Percentiles rank a stretch among this genome's conserved stretches.
These are phyloP conservation scores for Balanococcus diminutus DNA, from an alignment of 2,888 invertebrate genomes.

Conservation along the genomic window DNA sequence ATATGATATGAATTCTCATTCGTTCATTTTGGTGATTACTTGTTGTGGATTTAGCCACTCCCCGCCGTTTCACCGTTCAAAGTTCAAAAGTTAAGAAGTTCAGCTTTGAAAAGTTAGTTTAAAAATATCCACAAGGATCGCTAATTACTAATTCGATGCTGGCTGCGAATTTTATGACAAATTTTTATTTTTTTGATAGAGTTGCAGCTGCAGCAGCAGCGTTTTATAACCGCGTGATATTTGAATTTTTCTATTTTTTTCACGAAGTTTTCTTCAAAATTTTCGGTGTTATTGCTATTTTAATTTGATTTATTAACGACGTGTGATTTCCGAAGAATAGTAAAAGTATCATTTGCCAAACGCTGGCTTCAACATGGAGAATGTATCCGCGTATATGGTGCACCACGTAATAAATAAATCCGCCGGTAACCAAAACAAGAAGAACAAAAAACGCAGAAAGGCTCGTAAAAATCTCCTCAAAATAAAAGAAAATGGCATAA, in stretches of 20 bases:
- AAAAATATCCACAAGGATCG: background rate
- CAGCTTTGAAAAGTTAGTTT: background rate
- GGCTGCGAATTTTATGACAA: background rate
- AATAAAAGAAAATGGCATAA: background rate
- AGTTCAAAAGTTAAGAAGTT: background rate
- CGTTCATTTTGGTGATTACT: too few species aligned
- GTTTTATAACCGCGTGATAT: background rate
- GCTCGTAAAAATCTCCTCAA: background rate
- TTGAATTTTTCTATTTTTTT: background rate
- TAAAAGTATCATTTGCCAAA: background rate
- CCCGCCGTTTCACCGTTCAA: too few species aligned
- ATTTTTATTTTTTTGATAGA: background rate
- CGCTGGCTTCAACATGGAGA: background rate
- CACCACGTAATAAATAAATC: conserved; percentile 35
- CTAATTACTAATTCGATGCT: background rate
- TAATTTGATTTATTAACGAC: background rate
- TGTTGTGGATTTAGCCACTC: too few species aligned
- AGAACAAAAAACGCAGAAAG: background rate
- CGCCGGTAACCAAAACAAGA: background rate
- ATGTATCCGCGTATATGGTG: conserved; percentile 41
- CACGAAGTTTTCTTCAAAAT: background rate
- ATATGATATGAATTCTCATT: too few species aligned
- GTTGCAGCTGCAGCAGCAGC: background rate
- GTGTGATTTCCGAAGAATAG: background rate
- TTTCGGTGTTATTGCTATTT: background rate